Evolutionary conservation across 2,888 invertebrate species (phyloP), one percentile per base, ranked within the genome.

Genomic region (Acronicta leporina): DNA sequence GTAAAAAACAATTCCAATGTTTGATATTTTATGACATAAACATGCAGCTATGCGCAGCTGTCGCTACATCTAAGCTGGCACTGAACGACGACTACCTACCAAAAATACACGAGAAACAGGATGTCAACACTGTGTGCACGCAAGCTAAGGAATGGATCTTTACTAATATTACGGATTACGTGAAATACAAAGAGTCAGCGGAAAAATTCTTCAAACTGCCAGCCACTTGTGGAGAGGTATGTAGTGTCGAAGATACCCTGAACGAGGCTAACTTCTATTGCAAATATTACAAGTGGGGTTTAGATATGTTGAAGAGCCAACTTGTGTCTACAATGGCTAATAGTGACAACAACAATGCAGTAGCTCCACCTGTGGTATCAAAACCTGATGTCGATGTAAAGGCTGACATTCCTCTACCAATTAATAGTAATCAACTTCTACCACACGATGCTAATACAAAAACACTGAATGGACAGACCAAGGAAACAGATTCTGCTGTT

Each of bases 11-110:
- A 63, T 79, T 90, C 15, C 84, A 87, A 69, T 94, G 94, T 75
- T 79, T 91, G 65, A 84, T 92, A 71, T 93, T 92, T 71, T 92
- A 87, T 60, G 93, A 94, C 47, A 92, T 93, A 70, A 92, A 85
- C 72, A 82, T 50, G 57, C 90, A 88, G 63, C 80, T 94, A 8
- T 94, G 93, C 72, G 58, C 72, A 48, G 84, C 85, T 20, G 75
- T 84, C 10, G 68, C 55, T 40, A 40, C 62, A 1, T 74, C 80
- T 1, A 85, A 85, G 50, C 48, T 88, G 33, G 60, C 75, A 2
- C 48, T 89, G 11, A 77, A 63, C 35, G 78, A 85, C 4, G 85
- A 88, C 49, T 83, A 79, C 48, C 63, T 73, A 10, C 49, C 61
- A 2, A 82, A 83, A 76, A 75, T 90, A 46, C 80, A 79, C 1